Conservation (phyloP, 2,888 invertebrate species). For the Spodoptera picta region DNA sequence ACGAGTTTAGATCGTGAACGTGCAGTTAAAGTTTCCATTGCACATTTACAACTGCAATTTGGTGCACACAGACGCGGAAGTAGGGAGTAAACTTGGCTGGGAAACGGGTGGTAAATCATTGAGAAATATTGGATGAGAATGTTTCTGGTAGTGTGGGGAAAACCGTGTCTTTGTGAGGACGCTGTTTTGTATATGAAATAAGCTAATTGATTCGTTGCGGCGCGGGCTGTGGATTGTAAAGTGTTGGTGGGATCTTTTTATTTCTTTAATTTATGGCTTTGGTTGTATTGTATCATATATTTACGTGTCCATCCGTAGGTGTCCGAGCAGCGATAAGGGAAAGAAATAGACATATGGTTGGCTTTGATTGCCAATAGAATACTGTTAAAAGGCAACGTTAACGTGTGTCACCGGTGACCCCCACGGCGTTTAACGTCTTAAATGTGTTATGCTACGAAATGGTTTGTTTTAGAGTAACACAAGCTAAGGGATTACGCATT, state of each 20-base stretch:
- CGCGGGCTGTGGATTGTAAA: too few species aligned
- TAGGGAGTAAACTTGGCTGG: constrained; percentile 35
- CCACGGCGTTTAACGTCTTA: too few species aligned
- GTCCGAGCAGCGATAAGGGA: constrained; percentile 68
- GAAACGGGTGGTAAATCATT: constrained; percentile 27
- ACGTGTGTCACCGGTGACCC: too few species aligned
- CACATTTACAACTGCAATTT: constrained; percentile 49
- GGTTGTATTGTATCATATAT: constrained; percentile 3
- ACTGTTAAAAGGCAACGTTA: too few species aligned
- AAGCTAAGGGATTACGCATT: too few species aligned
- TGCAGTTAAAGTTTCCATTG: constrained; percentile 48
- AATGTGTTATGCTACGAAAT: too few species aligned
- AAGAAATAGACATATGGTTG: constrained; percentile 54
- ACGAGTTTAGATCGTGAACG: constrained; percentile 45
- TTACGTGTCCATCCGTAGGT: constrained; percentile 60
- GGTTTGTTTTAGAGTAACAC: too few species aligned
- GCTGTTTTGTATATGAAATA: constrained; percentile 5
- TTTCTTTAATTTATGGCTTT: too few species aligned
- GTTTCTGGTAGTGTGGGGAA: constrained; percentile 29
- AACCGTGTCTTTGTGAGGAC: constrained; percentile 25
- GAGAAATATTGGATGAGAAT: constrained; percentile 45
- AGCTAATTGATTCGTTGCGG: background rate
- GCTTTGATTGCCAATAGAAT: too few species aligned
- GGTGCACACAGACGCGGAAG: constrained; percentile 39
- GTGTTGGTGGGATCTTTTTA: too few species aligned